These are phyloP conservation scores for Dastarcus helophoroides DNA, from an alignment of 2,888 invertebrate species.

Conservation along the genomic window DNA sequence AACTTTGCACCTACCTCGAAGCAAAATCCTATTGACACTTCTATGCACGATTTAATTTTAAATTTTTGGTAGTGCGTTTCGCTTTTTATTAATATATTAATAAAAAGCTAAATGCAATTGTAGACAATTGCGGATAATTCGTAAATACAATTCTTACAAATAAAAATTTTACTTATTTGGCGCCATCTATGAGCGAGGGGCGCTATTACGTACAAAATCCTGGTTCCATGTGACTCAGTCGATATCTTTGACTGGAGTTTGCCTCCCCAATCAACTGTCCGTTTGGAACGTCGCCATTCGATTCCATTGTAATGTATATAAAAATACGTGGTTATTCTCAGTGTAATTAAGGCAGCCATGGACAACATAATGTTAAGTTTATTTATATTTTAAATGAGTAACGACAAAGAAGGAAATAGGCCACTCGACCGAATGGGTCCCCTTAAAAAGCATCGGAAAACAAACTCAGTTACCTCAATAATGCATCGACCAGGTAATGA, in stretches of 20 bases:
- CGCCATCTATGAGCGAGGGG: too few relatives aligned
- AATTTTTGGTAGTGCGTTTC: too few relatives aligned
- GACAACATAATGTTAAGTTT: background rate
- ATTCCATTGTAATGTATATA: slow-evolving; percentile 32
- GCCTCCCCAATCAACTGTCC: slow-evolving; percentile 37
- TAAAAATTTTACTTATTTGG: too few relatives aligned
- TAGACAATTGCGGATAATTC: too few relatives aligned
- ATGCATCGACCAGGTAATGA: slow-evolving; percentile 31
- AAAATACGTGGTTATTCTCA: slow-evolving; percentile 23
- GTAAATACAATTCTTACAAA: too few relatives aligned
- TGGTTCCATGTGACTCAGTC: too few relatives aligned
- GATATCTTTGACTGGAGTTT: slow-evolving; percentile 36
- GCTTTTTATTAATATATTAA: too few relatives aligned
- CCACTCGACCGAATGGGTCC: slow-evolving; percentile 25
- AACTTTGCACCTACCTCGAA: too few relatives aligned
- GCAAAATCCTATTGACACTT: too few relatives aligned
- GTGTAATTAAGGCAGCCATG: slow-evolving; percentile 14
- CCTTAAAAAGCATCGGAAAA: slow-evolving; percentile 32
- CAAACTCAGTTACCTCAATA: slow-evolving; percentile 32
- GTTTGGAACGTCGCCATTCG: slow-evolving; percentile 39
- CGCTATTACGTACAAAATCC: too few relatives aligned
- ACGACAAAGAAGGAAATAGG: slow-evolving; percentile 14
- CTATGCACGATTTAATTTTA: too few relatives aligned
- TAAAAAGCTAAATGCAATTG: too few relatives aligned
- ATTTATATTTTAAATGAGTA: background rate